Conservation (phyloP, 2,888 invertebrate genomes). For the Adela reaumurella region DNA sequence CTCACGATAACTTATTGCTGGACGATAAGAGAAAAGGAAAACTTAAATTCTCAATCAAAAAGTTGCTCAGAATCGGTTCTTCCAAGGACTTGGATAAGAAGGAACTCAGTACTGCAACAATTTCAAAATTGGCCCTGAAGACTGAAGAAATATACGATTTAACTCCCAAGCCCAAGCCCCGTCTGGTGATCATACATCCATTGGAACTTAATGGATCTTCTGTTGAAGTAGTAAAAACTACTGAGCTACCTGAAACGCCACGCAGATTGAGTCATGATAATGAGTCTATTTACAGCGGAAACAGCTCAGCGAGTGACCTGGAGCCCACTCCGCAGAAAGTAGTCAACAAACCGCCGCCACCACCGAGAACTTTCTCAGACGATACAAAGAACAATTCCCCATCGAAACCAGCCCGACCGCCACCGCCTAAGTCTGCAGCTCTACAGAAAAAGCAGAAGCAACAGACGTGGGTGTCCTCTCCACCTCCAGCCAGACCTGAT, state of each 20-base stretch:
- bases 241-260: conserved; percentile 35
- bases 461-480: conserved; percentile 32
- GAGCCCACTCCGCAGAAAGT: conserved; percentile 34
- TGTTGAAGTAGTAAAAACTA: conserved; percentile 70
- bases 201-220: conserved; percentile 78
- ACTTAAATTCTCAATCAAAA: conserved; percentile 76
- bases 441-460: conserved; percentile 60
- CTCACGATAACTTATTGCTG: conserved; percentile 66
- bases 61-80: conserved; percentile 75
- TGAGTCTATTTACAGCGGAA: conserved; percentile 48
- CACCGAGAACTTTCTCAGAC: conserved; percentile 50
- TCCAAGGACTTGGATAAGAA: conserved; percentile 66
- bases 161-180: conserved; percentile 64
- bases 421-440: conserved; percentile 68
- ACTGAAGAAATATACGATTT: conserved; percentile 53
- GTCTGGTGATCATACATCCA: conserved; percentile 85
- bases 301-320: conserved; percentile 34
- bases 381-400: conserved; percentile 12
- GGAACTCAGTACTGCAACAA: conserved; percentile 34
- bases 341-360: conserved; percentile 69
- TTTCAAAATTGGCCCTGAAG: conserved; percentile 46
- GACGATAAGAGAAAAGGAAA: conserved; percentile 66
- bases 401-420: conserved; percentile 67
- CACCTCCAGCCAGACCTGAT: conserved; percentile 31
- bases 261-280: conserved; percentile 48